phyloP scores from a whole-genome alignment of 2,888 invertebrate genomes.

The Platypus cylindrus region DNA sequence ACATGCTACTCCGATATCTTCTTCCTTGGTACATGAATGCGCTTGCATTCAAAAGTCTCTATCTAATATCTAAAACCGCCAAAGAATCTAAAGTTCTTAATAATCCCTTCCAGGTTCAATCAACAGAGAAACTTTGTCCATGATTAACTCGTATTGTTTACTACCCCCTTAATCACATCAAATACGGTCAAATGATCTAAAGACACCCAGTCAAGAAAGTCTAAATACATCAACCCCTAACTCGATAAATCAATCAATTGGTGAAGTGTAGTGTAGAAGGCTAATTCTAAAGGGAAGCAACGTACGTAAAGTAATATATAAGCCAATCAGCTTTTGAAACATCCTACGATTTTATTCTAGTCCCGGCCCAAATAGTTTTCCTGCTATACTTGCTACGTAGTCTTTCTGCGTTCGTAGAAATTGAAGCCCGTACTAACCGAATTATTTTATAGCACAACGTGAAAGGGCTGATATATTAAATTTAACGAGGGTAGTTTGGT shows the following conservation, averaged over 20 bases:
- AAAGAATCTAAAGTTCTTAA: background rate
- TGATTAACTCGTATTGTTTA: slow-evolving; percentile 3
- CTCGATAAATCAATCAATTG: slow-evolving; percentile 14
- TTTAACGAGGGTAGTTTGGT: slow-evolving; percentile 1
- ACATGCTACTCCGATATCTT: background rate
- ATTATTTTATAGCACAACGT: too few species aligned
- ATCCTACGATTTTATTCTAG: too few species aligned
- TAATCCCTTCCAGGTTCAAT: too few species aligned
- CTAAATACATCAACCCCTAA: slow-evolving; percentile 14
- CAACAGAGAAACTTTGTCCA: too few species aligned
- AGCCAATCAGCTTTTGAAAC: too few species aligned
- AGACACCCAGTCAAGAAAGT: slow-evolving; percentile 10
- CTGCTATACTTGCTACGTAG: too few species aligned
- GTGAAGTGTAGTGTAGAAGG: slow-evolving; percentile 5
- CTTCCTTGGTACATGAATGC: background rate
- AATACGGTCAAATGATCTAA: slow-evolving; percentile 13
- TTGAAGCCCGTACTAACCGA: too few species aligned
- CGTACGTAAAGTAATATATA: too few species aligned
- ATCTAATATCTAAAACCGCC: background rate
- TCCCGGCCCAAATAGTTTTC: too few species aligned
- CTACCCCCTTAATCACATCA: slow-evolving; percentile 6
- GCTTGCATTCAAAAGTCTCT: background rate
- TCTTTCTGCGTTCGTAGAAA: too few species aligned
- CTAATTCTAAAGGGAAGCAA: slow-evolving; percentile 1
- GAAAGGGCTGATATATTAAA: too few species aligned